These are phyloP conservation scores for Erpornis zantholeuca DNA, from an alignment of 2,113 vertebrate genomes.

Conservation along the genomic window DNA sequence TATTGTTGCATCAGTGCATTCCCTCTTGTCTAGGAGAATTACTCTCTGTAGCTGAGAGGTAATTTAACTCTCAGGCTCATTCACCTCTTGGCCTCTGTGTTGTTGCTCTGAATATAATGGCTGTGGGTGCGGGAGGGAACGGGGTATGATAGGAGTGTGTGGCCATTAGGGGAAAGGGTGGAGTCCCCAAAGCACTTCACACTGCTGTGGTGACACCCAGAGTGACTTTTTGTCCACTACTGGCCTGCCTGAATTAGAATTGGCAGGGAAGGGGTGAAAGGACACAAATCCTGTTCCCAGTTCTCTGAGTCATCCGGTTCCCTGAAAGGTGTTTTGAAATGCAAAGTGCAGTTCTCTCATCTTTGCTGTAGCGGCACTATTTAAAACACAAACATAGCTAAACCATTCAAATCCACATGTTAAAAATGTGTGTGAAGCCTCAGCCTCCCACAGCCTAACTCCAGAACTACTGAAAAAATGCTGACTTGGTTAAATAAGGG, in stretches of 20 bases:
- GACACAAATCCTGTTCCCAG: neutral
- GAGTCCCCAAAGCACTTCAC: neutral
- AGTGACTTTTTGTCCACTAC: neutral
- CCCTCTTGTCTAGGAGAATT: conserved; percentile 48
- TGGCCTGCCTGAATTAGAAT: neutral
- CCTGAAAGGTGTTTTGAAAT: neutral
- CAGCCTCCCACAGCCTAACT: neutral
- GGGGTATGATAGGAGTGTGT: rapidly evolving
- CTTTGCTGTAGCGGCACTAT: neutral
- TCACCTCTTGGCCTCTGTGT: conserved; percentile 38
- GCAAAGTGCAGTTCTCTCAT: neutral
- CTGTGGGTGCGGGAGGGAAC: rapidly evolving
- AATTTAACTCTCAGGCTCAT: conserved; percentile 25
- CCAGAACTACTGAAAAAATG: neutral
- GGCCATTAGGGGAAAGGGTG: neutral
- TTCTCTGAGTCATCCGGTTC: neutral
- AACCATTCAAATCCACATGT: neutral
- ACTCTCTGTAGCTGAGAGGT: conserved; percentile 18
- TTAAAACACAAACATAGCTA: neutral
- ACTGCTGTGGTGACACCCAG: neutral
- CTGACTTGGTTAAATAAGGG: neutral
- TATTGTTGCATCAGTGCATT: neutral
- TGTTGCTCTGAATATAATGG: conserved; percentile 32
- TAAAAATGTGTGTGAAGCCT: neutral
- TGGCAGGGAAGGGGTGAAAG: neutral